A percentile compares a stretch with the other conserved stretches of the same genome.
Conservation (phyloP, 2,797 vertebrate genomes). For the Catharus ustulatus region DNA sequence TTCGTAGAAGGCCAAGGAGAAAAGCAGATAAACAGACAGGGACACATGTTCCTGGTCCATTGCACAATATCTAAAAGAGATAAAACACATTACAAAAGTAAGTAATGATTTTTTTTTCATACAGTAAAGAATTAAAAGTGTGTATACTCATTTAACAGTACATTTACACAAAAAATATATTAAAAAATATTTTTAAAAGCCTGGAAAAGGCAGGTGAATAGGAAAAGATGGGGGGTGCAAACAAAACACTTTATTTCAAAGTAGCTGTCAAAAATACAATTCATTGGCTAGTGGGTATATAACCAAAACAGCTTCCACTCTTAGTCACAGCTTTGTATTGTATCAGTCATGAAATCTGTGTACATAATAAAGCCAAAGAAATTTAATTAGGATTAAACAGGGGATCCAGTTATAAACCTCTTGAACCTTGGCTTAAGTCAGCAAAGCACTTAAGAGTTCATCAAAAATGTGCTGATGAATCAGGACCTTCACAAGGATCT, state of each 20-base stretch:
- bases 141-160: neutral
- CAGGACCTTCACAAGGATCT: neutral
- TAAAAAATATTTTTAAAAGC: neutral
- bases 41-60: constrained; percentile 93
- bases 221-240: neutral
- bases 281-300: neutral
- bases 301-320: neutral
- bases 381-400: constrained; percentile 35
- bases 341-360: neutral
- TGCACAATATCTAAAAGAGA: constrained; percentile 90
- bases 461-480: constrained; percentile 8
- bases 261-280: neutral
- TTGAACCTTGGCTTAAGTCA: neutral
- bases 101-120: neutral
- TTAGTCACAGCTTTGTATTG: neutral
- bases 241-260: neutral
- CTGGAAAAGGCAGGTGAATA: neutral
- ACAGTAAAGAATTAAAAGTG: neutral
- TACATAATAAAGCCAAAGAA: constrained; percentile 14
- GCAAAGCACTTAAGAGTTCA: neutral
- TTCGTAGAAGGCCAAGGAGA: constrained; percentile 86
- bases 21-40: constrained; percentile 88
- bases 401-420: constrained; percentile 1
- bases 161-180: neutral
- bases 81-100: constrained; percentile 24